Percentiles rank a stretch among this genome's conserved stretches.
phyloP scores from a whole-genome alignment of 1,140 invertebrate species.

The Araneus ventricosus region DNA sequence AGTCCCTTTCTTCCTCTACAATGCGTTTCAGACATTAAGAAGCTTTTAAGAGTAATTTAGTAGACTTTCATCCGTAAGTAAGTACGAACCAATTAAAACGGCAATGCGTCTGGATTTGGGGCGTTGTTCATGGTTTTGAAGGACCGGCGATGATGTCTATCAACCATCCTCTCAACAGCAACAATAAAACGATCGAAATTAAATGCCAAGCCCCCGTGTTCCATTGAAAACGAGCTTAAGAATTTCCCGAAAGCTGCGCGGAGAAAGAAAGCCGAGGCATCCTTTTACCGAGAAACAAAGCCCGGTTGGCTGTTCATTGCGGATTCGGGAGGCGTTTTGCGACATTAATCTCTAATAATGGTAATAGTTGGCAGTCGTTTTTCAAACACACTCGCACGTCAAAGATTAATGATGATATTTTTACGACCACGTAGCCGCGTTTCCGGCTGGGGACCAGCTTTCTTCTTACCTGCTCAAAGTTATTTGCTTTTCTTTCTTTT shows the following conservation, averaged over 20 bases:
- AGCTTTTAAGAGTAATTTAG: background rate
- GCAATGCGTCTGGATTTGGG: background rate
- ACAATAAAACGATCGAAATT: background rate
- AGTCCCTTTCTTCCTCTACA: background rate
- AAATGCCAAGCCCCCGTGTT: constrained; percentile 16
- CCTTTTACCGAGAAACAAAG: constrained; percentile 20
- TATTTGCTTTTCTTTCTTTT: constrained; percentile 3
- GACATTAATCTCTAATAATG: constrained; percentile 72
- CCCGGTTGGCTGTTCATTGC: constrained; percentile 45
- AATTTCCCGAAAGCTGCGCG: constrained; percentile 8
- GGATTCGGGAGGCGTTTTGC: constrained; percentile 31
- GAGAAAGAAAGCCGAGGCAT: background rate
- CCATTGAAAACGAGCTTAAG: background rate
- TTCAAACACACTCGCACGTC: constrained; percentile 71
- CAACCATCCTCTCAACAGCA: background rate
- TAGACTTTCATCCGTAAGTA: background rate
- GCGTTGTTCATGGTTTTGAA: background rate
- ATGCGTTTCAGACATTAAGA: background rate
- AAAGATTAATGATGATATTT: constrained; percentile 62
- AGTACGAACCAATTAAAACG: background rate
- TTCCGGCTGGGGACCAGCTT: constrained; percentile 39
- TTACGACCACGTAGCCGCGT: constrained; percentile 60
- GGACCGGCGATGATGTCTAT: background rate
- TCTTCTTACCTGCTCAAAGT: background rate
- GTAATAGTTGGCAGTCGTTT: constrained; percentile 68